Evolutionary conservation across 2,797 vertebrate species (phyloP), one percentile per base, ranked within the genome.

Genomic region (Clarias laeviceps): DNA sequence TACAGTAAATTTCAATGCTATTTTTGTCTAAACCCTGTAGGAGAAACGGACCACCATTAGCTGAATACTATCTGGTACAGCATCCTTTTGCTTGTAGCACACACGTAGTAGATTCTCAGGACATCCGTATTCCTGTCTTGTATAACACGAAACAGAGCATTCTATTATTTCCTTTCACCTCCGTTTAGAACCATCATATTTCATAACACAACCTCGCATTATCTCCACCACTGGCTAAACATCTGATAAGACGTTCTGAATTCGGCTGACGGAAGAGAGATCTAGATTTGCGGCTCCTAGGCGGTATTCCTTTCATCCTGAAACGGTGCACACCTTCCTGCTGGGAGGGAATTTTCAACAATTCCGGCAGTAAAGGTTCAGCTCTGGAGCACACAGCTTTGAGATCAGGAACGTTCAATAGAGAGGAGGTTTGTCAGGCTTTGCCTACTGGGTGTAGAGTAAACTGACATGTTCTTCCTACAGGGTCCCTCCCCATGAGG

Each of bases 361-460:
- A 50, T 7, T 62, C 57, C 22, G 57, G 15, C 80, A 80, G 84
- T 62, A 73, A 85, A 78, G 54, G 87, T 62, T 88, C 81, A 83
- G 45, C 68, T 80, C 45, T 34, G 76, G 68, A 85, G 62, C 65
- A 64, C 64, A 65, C 61, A 79, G 34, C 20, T 40, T 62, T 78
- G 22, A 66, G 64, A 86, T 82, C 84, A 69, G 29, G 68, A 54
- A 84, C 34, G 59, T n/a, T 74, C 85, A 24, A n/a, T 72, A 82
- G 78, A 70, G 11, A 37, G 20, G 20, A 37, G 20, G 56, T 17
- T 59, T 78, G 56, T 78, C 76, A 78, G 20, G 56, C 12, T 37
- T 78, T 78, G 32, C 32, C 76, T 78, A 61, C 12, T 61, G 76
- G 37, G 20, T 34, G 61, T 34, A 59, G 32, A 50, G 61, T 78